Base-by-base conservation (phyloP, 2,113 vertebrate species). In the Cottus gobio region DNA sequence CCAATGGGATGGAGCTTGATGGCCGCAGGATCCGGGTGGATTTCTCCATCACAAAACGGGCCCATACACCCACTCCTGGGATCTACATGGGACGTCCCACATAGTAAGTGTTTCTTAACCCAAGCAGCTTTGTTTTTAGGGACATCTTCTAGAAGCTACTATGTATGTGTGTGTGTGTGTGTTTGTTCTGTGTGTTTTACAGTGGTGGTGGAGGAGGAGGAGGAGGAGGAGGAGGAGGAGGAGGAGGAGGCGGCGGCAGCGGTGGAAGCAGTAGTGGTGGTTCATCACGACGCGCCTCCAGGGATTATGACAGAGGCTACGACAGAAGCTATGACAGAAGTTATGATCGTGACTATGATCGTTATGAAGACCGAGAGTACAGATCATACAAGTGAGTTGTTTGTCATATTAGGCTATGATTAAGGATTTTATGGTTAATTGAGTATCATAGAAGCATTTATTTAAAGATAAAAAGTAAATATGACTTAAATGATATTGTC, bases 1-100 rank as follows among this genome's bases (percentile, higher is more conserved):
- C 97, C 75, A 97, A 97, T 81, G 97, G 97, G 74, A 98, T 98
- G 96, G 97, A 97, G 79, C 94, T 97, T 77, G 97, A 97, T 88
- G 97, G 96, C 2, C 96, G 97, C 52, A 95, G 96, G 62, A 98
- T 98, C 65, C 89, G 97, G 70, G 97, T 98, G 63, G 97, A 98
- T 86, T 98, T 96, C 56, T 98, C 97, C 85, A 98, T 93, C 18
- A 93, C 97, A 34, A 98, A 98, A 93, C 95, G 96, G 81, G 96
- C 97, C 62, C 97, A 98, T 82, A 97, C 97, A 1, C 97, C 96
- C 71, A 98, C 96, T 56, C 97, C 97, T 89, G 97, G 96, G 83
- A 97, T 98, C 90, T 98, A 97, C 63, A 98, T 97, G 97, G 97
- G 97, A 28, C 96, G 97, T 69, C 97, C 97, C 36, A 98, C 97